Conservation (phyloP, 2,797 vertebrate genomes). For the Lutjanus campechanus region DNA sequence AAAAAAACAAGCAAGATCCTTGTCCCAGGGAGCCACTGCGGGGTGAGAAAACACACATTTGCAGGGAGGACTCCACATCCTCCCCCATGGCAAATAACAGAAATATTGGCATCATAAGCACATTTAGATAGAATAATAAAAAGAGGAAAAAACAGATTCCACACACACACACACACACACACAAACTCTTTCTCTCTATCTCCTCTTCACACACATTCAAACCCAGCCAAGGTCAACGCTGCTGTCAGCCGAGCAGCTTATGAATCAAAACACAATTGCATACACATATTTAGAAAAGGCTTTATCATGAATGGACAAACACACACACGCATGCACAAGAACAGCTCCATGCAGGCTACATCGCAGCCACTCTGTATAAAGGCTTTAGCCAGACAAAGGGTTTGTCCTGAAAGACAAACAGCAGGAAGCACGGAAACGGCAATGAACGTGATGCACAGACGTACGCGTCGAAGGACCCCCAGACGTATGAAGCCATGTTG, state of each 20-base stretch:
- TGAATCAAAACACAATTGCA: slow-evolving; percentile 58
- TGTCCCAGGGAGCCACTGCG: slow-evolving; percentile 91
- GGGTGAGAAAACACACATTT: slow-evolving; percentile 88
- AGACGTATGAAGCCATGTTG: slow-evolving; percentile 12
- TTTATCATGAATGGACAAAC: slow-evolving; percentile 49
- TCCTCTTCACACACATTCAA: slow-evolving; percentile 39
- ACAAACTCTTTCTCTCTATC: slow-evolving; percentile 47
- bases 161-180: slow-evolving; percentile 75
- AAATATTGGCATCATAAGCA: slow-evolving; percentile 44
- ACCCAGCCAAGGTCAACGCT: slow-evolving; percentile 65
- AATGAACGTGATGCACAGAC: slow-evolving; percentile 47
- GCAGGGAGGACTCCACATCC: slow-evolving; percentile 51
- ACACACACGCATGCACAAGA: slow-evolving; percentile 35
- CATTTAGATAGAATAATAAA: slow-evolving; percentile 50
- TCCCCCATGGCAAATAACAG: slow-evolving; percentile 61
- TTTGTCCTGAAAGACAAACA: slow-evolving; percentile 65
- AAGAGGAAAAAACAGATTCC: slow-evolving; percentile 11
- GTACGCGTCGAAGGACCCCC: neutral
- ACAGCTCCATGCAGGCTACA: slow-evolving; percentile 29
- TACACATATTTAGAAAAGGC: slow-evolving; percentile 53
- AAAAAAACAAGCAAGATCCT: slow-evolving; percentile 83
- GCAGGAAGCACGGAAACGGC: slow-evolving; percentile 60
- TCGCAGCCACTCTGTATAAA: slow-evolving; percentile 46
- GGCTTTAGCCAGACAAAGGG: slow-evolving; percentile 68
- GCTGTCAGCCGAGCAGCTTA: slow-evolving; percentile 58